Evolutionary conservation across 92 coral and sea anemone species (phyloP).

Genomic region (Anthopleura xanthogrammica): DNA sequence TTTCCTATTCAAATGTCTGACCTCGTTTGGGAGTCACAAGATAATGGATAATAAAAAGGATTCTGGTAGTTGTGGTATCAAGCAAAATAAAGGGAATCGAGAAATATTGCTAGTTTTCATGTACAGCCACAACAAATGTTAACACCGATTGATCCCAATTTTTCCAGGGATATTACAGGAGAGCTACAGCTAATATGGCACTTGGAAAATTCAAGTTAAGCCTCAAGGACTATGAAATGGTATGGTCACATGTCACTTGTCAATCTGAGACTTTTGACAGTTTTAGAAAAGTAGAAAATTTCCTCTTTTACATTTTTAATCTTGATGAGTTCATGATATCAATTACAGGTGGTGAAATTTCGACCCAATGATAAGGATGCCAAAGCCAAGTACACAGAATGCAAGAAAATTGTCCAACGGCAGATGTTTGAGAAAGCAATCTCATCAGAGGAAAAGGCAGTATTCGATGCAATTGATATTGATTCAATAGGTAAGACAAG

Average conservation of each 20-base stretch:
- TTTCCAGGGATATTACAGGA: constrained; percentile 85
- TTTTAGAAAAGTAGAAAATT: too few species aligned
- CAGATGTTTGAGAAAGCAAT: constrained; percentile 94
- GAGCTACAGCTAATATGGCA: constrained; percentile 99
- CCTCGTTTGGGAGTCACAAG: too few species aligned
- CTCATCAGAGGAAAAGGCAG: constrained; percentile 81
- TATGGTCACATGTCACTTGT: constrained; percentile 30
- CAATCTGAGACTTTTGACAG: neutral
- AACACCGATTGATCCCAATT: neutral
- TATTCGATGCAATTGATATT: constrained; percentile 66
- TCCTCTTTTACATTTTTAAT: neutral
- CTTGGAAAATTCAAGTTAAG: constrained; percentile 90
- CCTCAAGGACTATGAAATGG: constrained; percentile 95
- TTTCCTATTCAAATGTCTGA: too few species aligned
- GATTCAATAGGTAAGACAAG: constrained; percentile 70
- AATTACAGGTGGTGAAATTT: constrained; percentile 79
- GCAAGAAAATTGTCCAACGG: constrained; percentile 91
- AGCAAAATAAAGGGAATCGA: too few species aligned
- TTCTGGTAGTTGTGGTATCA: too few species aligned
- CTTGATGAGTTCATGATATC: neutral
- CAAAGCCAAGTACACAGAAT: constrained; percentile 73
- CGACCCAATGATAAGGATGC: constrained; percentile 98
- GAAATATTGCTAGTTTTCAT: too few species aligned
- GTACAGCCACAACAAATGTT: too few species aligned
- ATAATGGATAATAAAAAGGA: too few species aligned